Conservation (phyloP, 2,797 vertebrate genomes). For the Mus caroli region DNA sequence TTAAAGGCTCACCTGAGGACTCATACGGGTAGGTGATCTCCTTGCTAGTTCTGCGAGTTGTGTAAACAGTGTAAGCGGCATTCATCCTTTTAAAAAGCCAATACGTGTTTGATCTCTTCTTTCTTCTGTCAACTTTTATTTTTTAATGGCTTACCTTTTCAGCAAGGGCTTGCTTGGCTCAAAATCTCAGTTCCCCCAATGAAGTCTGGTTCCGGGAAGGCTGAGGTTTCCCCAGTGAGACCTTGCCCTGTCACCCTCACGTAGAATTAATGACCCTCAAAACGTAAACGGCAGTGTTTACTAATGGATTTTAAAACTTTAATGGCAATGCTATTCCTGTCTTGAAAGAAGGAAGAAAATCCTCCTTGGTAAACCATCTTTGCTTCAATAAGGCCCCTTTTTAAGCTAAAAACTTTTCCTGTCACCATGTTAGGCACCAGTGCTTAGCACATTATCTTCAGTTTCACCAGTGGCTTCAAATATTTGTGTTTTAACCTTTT, state of each 20-base stretch:
- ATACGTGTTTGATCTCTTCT: slow-evolving; percentile 77
- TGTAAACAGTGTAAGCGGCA: slow-evolving; percentile 83
- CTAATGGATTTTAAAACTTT: slow-evolving; percentile 75
- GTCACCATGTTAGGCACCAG: neutral
- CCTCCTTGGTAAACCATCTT: slow-evolving; percentile 33
- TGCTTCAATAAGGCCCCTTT: slow-evolving; percentile 31
- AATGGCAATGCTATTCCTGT: slow-evolving; percentile 60
- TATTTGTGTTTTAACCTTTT: slow-evolving; percentile 33
- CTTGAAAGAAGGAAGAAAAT: slow-evolving; percentile 40
- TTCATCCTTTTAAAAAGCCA: slow-evolving; percentile 85
- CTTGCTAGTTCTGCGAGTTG: slow-evolving; percentile 80
- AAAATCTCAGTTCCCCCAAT: slow-evolving; percentile 70
- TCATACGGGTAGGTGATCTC: slow-evolving; percentile 95
- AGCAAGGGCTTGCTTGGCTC: slow-evolving; percentile 78
- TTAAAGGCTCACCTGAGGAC: slow-evolving; percentile 98
- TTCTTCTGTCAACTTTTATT: slow-evolving; percentile 82
- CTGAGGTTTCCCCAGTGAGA: slow-evolving; percentile 22
- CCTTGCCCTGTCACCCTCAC: slow-evolving; percentile 65
- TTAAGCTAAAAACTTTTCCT: slow-evolving; percentile 32
- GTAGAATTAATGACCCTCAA: slow-evolving; percentile 72
- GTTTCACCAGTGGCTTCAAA: slow-evolving; percentile 39
- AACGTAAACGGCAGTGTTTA: slow-evolving; percentile 75
- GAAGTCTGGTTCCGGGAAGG: slow-evolving; percentile 72
- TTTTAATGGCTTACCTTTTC: slow-evolving; percentile 83
- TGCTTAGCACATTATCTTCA: slow-evolving; percentile 46